phyloP scores from a whole-genome alignment of 2,888 invertebrate genomes.

The Zaprionus bogoriensis region DNA sequence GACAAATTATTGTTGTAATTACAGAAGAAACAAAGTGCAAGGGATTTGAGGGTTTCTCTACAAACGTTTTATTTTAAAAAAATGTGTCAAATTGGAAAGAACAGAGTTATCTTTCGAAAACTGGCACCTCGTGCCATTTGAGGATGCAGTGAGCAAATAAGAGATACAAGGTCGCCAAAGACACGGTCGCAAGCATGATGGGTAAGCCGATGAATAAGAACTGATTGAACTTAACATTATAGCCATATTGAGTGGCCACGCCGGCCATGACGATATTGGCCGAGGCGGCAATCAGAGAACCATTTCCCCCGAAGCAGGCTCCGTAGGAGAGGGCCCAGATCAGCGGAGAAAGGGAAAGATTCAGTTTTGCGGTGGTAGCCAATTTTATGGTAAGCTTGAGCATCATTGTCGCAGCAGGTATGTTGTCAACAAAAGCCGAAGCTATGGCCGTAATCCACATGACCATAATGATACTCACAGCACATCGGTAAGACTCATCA shows the following conservation, averaged over 20 bases:
- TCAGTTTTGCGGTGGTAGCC: constrained; percentile 86
- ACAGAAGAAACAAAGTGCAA: no score
- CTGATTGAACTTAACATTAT: constrained; percentile 90
- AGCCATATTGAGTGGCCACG: constrained; percentile 94
- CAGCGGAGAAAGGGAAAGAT: constrained; percentile 90
- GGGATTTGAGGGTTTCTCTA: no score
- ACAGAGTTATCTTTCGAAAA: no score
- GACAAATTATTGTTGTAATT: no score
- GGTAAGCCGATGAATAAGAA: constrained; percentile 93
- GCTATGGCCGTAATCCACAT: constrained; percentile 91
- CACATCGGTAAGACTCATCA: constrained; percentile 85
- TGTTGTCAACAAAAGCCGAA: constrained; percentile 95
- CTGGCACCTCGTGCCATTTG: constrained; percentile 84
- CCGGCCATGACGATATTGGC: constrained; percentile 96
- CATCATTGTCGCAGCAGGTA: constrained; percentile 96
- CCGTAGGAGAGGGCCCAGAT: constrained; percentile 94
- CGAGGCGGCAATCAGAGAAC: constrained; percentile 93
- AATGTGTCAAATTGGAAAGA: no score
- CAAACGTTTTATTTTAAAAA: no score
- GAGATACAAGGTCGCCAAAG: constrained; percentile 87
- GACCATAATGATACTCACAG: constrained; percentile 89
- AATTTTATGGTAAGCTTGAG: constrained; percentile 88
- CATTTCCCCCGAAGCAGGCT: constrained; percentile 95
- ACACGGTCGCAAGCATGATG: constrained; percentile 88
- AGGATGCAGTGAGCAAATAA: constrained; percentile 88